Conservation (phyloP, 2,797 vertebrate genomes). For the Amblyraja radiata region DNA sequence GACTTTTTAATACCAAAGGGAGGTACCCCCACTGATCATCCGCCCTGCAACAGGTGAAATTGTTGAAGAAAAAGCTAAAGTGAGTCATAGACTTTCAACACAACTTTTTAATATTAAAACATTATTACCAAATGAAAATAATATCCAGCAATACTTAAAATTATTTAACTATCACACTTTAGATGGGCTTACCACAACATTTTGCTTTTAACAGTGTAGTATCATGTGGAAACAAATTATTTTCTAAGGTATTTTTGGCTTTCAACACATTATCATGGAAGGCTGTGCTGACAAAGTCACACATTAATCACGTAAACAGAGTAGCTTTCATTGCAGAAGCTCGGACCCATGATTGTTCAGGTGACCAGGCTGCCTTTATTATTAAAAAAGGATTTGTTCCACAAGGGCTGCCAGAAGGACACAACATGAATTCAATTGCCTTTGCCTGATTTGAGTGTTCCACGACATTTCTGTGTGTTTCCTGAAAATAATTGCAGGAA, state of each 20-base stretch:
- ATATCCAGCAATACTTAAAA: too few species aligned
- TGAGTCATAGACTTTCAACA: too few species aligned
- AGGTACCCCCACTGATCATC: too few species aligned
- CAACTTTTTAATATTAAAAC: too few species aligned
- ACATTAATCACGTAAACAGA: background rate
- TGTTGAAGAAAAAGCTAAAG: too few species aligned
- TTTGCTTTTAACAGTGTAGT: background rate
- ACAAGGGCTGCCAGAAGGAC: background rate
- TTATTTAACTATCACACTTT: too few species aligned
- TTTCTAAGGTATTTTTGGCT: constrained; percentile 7
- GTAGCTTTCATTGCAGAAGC: constrained; percentile 29
- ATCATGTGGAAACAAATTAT: background rate
- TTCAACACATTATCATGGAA: constrained; percentile 26
- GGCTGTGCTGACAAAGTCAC: background rate
- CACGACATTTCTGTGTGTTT: background rate
- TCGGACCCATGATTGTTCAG: constrained; percentile 14
- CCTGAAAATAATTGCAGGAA: background rate
- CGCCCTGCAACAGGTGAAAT: too few species aligned
- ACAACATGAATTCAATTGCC: constrained; percentile 36
- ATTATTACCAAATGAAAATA: too few species aligned
- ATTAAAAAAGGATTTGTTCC: background rate
- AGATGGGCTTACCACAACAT: too few species aligned
- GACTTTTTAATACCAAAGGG: too few species aligned
- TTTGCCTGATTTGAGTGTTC: background rate
- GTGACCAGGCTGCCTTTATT: background rate